Evolutionary conservation across 2,888 invertebrate genomes (phyloP), one percentile per base, ranked within the genome.

Genomic region (Apodemia mormo): DNA sequence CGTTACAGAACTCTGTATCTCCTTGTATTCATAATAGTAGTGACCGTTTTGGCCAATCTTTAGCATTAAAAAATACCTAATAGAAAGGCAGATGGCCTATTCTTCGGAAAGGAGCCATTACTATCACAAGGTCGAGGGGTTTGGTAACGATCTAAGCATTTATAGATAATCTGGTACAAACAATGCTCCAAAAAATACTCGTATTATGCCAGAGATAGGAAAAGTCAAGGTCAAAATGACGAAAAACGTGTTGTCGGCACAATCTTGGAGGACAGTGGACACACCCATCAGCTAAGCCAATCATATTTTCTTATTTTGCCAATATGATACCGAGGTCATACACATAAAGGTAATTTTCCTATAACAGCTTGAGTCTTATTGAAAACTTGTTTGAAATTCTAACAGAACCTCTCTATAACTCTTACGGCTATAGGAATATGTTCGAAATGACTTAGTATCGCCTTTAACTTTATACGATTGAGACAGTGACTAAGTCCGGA

Each of bases 351-450:
- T 80, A 70, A 83, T 73, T 80, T 82, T 81, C 68, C 75, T 72
- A 45, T 71, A 75, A 66, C 80, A 74, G n/a, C 33, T 67, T 14
- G 40, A 14, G 12, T 29, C 30, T 52, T 69, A 67, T 45, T 65
- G 43, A 43, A 69, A 85, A 88, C 87, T 83, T 80, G 90, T 89
- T 87, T 74, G 45, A 71, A 76, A 77, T 80, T 78, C 80, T 82
- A 80, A 78, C 78, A 79, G 79, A 79, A 74, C 80, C 76, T 77
- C 76, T 77, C 70, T 71, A 74, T 74, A 74, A 73, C 75, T 75
- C 73, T 64, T 64, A 64, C 61, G 29, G 61, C 61, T 64, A 8
- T 64, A 71, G 45, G 43, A 64, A 64, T 54, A 65, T 54, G 68
- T 61, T 40, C 52, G 68, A 58, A 64, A 14, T 29, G 14, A 43